A percentile compares a stretch with the other conserved stretches of the same genome.
Evolutionary conservation across 2,888 invertebrate species (phyloP).

Genomic region (Eupithecia exiguata): DNA sequence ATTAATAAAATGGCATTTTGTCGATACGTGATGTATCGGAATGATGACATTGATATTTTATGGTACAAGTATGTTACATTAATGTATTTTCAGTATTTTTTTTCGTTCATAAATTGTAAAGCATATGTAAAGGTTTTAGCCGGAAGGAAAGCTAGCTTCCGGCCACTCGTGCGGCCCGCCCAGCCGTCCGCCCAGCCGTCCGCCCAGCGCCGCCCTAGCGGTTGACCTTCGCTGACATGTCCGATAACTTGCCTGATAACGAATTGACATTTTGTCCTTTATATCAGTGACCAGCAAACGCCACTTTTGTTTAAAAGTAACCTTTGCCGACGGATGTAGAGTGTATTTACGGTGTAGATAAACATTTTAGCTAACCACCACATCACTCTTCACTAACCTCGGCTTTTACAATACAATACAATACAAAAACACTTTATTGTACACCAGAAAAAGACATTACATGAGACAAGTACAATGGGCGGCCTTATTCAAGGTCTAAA

Average conservation of each 20-base stretch:
- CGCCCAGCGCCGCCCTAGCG: constrained; percentile 32
- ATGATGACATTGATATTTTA: no score
- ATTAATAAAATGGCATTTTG: no score
- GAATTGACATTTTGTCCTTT: constrained; percentile 10
- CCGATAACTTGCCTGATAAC: constrained; percentile 2
- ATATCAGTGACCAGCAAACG: not conserved
- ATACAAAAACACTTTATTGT: no score
- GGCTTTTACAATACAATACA: no score
- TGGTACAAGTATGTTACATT: not conserved
- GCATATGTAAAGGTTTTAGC: constrained; percentile 44
- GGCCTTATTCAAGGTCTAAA: not conserved
- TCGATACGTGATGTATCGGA: no score
- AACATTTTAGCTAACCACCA: not conserved
- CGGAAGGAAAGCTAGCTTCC: constrained; percentile 61
- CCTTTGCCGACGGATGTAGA: not conserved
- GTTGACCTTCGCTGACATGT: constrained; percentile 54
- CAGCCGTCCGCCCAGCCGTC: constrained; percentile 26
- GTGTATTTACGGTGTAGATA: not conserved
- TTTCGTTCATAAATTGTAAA: constrained; percentile 32
- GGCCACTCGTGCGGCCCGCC: constrained; percentile 26
- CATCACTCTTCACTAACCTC: not conserved
- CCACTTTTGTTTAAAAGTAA: not conserved
- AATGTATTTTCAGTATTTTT: not conserved
- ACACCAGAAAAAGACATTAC: no score
- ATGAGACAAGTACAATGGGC: no score